Evolutionary conservation across 2,113 vertebrate genomes (phyloP), one percentile per base, ranked within the genome.

Genomic region (Tragelaphus strepsiceros): DNA sequence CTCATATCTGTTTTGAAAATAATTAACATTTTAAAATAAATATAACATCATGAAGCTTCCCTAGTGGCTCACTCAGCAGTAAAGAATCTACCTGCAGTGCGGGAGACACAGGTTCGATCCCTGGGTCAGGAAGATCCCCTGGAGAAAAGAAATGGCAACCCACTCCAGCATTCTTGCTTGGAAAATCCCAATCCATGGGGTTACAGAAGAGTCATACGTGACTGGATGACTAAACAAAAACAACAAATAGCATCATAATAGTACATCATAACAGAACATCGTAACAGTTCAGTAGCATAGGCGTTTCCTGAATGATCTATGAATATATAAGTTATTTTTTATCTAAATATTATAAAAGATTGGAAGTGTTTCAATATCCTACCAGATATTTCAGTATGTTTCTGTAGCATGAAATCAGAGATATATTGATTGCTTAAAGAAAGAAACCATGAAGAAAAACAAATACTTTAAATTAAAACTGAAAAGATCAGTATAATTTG

Each of bases 261-360:
- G n/a, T 3, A 22, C 5, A 11, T 39, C 10, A 22, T 71, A 21
- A 71, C n/a, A 71, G 64, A 71, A 35, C 64, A 35, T 35, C 64
- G 0, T 39, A 13, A 49, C 14, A 43, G 7, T 58, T 35, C n/a
- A 24, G 2, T 39, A 28, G 14, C 4, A 14, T 6, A 3, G 12
- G 17, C 7, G 3, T 26, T 1, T 43, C 14, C 16, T 17, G n/a
- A 74, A 46, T 58, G 28, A 43, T 28, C 30, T 19, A 4, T 62
- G 39, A 30, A 30, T 71, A 39, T 78, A 21, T 39, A 46, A 16
- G 10, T n/a, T 87, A 71, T 59, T 86, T 28, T 96, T 2, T 49
- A 22, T 46, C 15, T 81, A 35, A 89, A 86, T 56, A 43, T 89
- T 83, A 28, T 61, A 35, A 15, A 46, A 90, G 56, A 59, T 13